Evolutionary conservation across 2,113 vertebrate species (phyloP).

Genomic region (Pseudorhombus dupliciocellatus): DNA sequence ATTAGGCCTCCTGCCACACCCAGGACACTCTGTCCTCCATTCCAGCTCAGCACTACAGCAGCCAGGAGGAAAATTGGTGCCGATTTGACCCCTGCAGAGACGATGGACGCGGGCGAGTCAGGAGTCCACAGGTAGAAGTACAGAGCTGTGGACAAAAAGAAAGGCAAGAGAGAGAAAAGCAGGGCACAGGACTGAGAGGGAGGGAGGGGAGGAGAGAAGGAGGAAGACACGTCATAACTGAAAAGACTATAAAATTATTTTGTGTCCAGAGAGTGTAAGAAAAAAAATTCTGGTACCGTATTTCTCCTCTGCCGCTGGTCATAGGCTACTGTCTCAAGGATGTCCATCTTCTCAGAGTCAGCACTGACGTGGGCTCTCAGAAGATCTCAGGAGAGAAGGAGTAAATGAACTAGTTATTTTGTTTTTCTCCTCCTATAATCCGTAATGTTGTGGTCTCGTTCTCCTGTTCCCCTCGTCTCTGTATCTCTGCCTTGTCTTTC

Average conservation of each 20-base stretch:
- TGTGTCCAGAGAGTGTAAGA: not conserved
- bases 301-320: constrained; percentile 78
- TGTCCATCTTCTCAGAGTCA: constrained; percentile 78
- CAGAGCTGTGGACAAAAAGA: constrained; percentile 69
- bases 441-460: constrained; percentile 4
- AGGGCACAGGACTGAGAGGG: constrained; percentile 75
- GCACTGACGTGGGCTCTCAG: not conserved
- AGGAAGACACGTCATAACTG: not conserved
- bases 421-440: constrained; percentile 8
- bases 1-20: constrained; percentile 78
- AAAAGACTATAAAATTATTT: not conserved
- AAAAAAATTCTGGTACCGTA: constrained; percentile 60
- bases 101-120: constrained; percentile 61
- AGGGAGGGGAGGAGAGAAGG: constrained; percentile 20
- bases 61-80: constrained; percentile 79
- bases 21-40: constrained; percentile 69
- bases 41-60: constrained; percentile 75
- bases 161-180: constrained; percentile 77
- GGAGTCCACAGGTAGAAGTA: constrained; percentile 83
- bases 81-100: constrained; percentile 79
- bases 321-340: constrained; percentile 80
- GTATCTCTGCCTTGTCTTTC: constrained; percentile 34
- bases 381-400: not conserved
- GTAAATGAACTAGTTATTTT: not conserved
- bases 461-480: not conserved